Evolutionary conservation across 1,140 invertebrate species (phyloP).

Genomic region (Halesus radiatus): DNA sequence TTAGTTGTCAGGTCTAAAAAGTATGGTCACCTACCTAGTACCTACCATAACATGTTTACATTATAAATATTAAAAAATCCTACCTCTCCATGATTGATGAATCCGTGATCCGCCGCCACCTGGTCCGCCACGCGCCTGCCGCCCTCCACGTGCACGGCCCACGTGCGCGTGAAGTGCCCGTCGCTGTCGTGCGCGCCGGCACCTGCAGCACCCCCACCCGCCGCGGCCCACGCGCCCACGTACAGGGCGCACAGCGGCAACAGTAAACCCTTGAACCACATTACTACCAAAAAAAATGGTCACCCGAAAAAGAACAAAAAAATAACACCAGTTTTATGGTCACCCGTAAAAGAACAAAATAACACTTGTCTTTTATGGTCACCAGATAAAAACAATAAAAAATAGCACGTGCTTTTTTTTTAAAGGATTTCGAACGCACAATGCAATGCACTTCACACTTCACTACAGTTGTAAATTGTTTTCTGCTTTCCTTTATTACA

Average conservation of each 20-base stretch:
- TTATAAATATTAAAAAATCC: slow-evolving; percentile 59
- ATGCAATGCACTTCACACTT: no score
- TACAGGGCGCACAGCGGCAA: slow-evolving; percentile 61
- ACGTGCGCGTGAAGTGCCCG: slow-evolving; percentile 80
- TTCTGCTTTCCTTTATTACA: no score
- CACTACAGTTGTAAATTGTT: no score
- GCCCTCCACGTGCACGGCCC: slow-evolving; percentile 81
- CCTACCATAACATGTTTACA: no score
- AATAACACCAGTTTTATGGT: neutral
- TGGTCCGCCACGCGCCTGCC: slow-evolving; percentile 75
- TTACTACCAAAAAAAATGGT: neutral
- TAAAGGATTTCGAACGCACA: no score
- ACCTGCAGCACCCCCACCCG: slow-evolving; percentile 62
- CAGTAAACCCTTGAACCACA: slow-evolving; percentile 7
- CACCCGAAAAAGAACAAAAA: neutral
- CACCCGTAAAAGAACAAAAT: no score
- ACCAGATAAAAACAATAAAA: no score
- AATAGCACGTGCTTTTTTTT: no score
- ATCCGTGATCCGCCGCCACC: slow-evolving; percentile 81
- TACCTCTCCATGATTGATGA: slow-evolving; percentile 84
- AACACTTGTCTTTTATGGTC: no score
- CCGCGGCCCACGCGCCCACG: slow-evolving; percentile 58
- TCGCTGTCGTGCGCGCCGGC: slow-evolving; percentile 58
- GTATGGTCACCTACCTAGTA: no score
- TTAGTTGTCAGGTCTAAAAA: neutral